phyloP scores from a whole-genome alignment of 2,797 vertebrate species.

The Silurus lanzhouensis region DNA sequence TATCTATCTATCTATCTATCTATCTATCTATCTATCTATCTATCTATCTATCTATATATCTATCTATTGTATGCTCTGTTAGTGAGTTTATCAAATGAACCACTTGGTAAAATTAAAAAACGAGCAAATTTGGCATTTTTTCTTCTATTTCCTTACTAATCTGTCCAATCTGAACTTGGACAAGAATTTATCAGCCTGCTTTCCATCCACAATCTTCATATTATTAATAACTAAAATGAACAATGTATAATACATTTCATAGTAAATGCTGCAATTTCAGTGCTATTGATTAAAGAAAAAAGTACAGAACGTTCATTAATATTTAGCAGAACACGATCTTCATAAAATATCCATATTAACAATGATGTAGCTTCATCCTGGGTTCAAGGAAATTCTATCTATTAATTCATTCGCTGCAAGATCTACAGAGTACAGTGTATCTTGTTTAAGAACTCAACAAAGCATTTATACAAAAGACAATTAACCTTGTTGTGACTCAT shows the following conservation, averaged over 20 bases:
- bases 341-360: background rate
- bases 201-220: background rate
- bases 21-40: no score
- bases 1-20: no score
- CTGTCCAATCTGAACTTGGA: background rate
- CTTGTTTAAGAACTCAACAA: background rate
- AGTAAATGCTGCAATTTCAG: background rate
- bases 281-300: background rate
- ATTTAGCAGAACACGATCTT: background rate
- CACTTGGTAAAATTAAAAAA: background rate
- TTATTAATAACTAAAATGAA: constrained; percentile 18
- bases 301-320: background rate
- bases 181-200: background rate
- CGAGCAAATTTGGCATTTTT: background rate
- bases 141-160: background rate
- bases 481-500: background rate
- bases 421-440: background rate
- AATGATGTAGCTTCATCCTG: background rate
- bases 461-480: no score
- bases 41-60: no score
- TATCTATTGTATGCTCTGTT: no score
- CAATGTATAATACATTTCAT: background rate
- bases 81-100: no score
- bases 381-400: background rate
- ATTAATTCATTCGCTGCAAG: background rate